Conservation (phyloP, 2,888 invertebrate genomes). For the Pachydiplax longipennis region DNA sequence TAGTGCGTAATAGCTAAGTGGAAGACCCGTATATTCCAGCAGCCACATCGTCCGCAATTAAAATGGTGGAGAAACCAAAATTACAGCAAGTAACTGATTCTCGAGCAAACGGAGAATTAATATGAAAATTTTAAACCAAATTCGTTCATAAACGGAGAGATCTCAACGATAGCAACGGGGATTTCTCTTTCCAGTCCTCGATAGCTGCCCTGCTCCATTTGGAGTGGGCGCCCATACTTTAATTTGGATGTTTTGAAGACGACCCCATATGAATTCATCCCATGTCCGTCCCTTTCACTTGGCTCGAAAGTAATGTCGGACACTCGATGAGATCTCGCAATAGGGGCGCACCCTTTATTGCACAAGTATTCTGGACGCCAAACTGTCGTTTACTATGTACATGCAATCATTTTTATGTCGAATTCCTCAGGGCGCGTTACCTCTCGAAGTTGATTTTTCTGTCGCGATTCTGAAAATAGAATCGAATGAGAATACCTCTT, state of each 20-base stretch:
- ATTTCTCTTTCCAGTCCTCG: neutral
- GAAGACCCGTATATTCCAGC: constrained; percentile 19
- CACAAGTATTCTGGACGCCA: neutral
- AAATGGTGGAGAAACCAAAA: neutral
- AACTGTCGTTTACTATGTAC: neutral
- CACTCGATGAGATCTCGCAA: neutral
- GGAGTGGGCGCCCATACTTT: neutral
- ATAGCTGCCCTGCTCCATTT: neutral
- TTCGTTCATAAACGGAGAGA: neutral
- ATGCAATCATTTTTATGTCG: neutral
- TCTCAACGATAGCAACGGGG: neutral
- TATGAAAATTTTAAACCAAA: neutral
- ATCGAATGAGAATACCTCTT: neutral
- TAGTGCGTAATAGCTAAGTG: neutral
- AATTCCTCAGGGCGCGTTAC: neutral
- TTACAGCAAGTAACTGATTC: neutral
- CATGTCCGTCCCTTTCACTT: constrained; percentile 1
- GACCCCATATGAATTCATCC: too few relatives aligned
- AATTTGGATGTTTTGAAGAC: neutral
- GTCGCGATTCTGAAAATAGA: neutral
- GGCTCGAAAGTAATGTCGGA: neutral
- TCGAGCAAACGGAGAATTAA: too few relatives aligned
- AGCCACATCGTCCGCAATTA: neutral
- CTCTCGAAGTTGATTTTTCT: neutral
- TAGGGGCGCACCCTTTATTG: neutral